These are phyloP conservation scores for Octopus sinensis DNA, from an alignment of 1,140 invertebrate species.

Conservation along the genomic window DNA sequence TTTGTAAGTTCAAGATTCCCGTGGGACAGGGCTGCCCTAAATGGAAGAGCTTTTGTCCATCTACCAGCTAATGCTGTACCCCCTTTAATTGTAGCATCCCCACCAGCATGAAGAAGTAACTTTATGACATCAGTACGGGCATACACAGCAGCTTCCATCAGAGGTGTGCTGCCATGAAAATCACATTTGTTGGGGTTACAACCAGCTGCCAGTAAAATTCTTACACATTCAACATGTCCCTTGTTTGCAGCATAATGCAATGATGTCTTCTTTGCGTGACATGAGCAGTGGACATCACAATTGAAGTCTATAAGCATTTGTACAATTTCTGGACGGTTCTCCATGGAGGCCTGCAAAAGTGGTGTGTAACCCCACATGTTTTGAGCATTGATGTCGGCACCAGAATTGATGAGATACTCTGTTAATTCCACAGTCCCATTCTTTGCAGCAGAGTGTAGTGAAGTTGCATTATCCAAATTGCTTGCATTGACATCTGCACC, in stretches of 20 bases:
- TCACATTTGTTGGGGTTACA: slow-evolving; percentile 43
- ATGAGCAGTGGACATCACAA: slow-evolving; percentile 4
- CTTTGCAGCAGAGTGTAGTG: slow-evolving; percentile 11
- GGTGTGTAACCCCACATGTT: slow-evolving; percentile 14
- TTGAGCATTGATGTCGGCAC: slow-evolving; percentile 3
- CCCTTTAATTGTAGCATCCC: not conserved
- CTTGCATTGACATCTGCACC: not conserved
- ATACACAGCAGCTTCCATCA: slow-evolving; percentile 12
- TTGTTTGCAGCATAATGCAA: slow-evolving; percentile 60
- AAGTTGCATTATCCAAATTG: not conserved
- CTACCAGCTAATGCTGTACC: not conserved
- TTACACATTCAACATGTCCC: slow-evolving; percentile 81
- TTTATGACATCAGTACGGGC: slow-evolving; percentile 1
- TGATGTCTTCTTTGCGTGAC: slow-evolving; percentile 11
- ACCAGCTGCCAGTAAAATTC: slow-evolving; percentile 70
- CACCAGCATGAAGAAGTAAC: slow-evolving; percentile 14
- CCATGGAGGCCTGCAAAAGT: slow-evolving; percentile 12
- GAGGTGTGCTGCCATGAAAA: slow-evolving; percentile 8
- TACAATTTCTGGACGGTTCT: slow-evolving; percentile 4
- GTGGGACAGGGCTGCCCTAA: not conserved
- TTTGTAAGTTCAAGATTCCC: slow-evolving; percentile 5
- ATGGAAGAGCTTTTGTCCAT: not conserved
- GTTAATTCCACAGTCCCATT: not conserved
- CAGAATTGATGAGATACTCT: not conserved
- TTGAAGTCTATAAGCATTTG: not conserved